Conservation (phyloP, 2,113 vertebrate genomes). For the Potamarius usumacintae region DNA sequence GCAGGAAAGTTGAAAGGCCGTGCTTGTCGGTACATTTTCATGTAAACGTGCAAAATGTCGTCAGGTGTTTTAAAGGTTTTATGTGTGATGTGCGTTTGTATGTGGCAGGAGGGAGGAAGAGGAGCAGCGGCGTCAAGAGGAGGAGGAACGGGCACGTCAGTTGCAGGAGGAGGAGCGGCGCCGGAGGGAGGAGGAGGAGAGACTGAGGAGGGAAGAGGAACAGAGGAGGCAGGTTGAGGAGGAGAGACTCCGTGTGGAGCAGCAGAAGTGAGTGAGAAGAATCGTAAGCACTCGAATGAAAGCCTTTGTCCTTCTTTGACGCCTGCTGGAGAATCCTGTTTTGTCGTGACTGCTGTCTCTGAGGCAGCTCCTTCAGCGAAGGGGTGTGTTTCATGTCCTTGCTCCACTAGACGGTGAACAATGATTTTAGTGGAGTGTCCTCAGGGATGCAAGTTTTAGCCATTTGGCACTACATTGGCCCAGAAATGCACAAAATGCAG, state of each 20-base stretch:
- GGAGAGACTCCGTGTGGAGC: constrained; percentile 89
- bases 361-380: background rate
- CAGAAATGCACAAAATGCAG: background rate
- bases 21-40: background rate
- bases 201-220: constrained; percentile 84
- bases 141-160: constrained; percentile 85
- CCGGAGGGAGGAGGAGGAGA: constrained; percentile 84
- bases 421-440: background rate
- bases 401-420: background rate
- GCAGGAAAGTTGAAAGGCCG: background rate
- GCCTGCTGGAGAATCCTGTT: background rate
- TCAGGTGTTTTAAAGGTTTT: background rate
- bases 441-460: background rate
- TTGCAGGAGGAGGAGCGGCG: constrained; percentile 88
- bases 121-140: constrained; percentile 82
- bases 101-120: constrained; percentile 88
- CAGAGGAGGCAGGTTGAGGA: constrained; percentile 87
- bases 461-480: background rate
- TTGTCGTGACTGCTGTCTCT: background rate
- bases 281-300: background rate
- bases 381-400: background rate
- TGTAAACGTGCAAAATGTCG: background rate
- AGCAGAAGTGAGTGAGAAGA: constrained; percentile 85
- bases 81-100: background rate
- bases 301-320: background rate